phyloP scores from a whole-genome alignment of 2,797 vertebrate species.

The Ciconia nigra region DNA sequence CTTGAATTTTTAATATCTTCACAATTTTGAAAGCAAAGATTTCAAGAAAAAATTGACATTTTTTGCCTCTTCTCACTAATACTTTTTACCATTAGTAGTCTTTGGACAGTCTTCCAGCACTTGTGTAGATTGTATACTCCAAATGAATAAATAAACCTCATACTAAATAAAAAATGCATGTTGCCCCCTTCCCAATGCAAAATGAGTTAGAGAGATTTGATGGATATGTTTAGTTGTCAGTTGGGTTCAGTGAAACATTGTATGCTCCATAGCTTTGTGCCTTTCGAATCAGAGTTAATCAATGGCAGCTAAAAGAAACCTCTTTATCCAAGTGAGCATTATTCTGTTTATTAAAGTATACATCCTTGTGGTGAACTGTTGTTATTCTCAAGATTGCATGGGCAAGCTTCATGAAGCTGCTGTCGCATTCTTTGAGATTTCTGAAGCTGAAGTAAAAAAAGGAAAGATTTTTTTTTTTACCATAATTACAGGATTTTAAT shows the following conservation, averaged over 20 bases:
- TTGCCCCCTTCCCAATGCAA: background rate
- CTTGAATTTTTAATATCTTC: background rate
- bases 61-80: background rate
- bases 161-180: background rate
- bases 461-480: background rate
- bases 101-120: conserved; percentile 29
- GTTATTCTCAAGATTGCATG: background rate
- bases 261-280: background rate
- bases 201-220: background rate
- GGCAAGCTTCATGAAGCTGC: background rate
- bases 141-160: background rate
- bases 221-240: background rate
- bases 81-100: background rate
- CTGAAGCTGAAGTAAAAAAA: background rate
- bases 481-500: background rate
- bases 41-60: fast-evolving
- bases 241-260: background rate
- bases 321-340: background rate
- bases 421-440: background rate
- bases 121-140: background rate
- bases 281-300: background rate
- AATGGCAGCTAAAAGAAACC: background rate
- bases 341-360: background rate
- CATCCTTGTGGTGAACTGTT: background rate
- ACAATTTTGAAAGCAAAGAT: background rate